A percentile compares a stretch with the other conserved stretches of the same genome.
Conservation (phyloP, 2,113 vertebrate genomes). For the chimpanzee (Pan troglodytes) region NHGRI_mPanTro3-v2.1_pri NC_072421.2:112908501-112909000, state of each 20-base stretch:
- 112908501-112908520: neutral
- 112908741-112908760: neutral
- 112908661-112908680: neutral
- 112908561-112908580: neutral
- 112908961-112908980: neutral
- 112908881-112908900: neutral
- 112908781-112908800: neutral
- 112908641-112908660: neutral
- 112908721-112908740: neutral
- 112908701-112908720: neutral
- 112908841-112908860: constrained; percentile 3
- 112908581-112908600: neutral
- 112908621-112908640: constrained; percentile 18
- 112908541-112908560: neutral
- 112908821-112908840: neutral
- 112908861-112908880: neutral
- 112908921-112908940: constrained; percentile 34
- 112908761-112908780: neutral
- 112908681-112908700: neutral
- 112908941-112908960: neutral
- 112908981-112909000: neutral
- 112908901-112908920: constrained; percentile 11
- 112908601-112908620: neutral
- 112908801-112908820: neutral
- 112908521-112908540: neutral